Evolutionary conservation across 2,888 invertebrate species (phyloP), one percentile per base, ranked within the genome.

Genomic region (Rhorus exstirpatorius): DNA sequence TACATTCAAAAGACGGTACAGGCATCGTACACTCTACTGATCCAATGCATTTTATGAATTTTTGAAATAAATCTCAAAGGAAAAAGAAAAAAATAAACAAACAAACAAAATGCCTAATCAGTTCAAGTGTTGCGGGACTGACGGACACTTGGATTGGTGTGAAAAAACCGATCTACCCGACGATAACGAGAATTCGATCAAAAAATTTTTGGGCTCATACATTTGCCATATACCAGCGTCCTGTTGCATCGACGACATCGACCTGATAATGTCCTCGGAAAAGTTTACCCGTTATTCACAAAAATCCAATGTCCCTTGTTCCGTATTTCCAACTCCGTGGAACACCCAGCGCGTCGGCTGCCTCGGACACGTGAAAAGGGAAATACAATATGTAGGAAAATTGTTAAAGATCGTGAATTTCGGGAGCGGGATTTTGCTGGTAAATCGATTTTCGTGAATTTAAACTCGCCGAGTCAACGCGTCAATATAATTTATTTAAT

Each of bases 101-200:
- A 31, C 31, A 31, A 31, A 3, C 31, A 31, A 44, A 19, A 7
- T 19, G 12, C 17, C 17, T 55, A 17, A 41, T 35, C 44, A 87
- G 87, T 85, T 84, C 58, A 84, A 83, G 46, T 87, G 87, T 24
- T 87, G 87, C 55, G 87, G 87, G 1, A 77, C 71, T 3, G 70
- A 60, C 19, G 84, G 86, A 19, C 83, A 77, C 44, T 55, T 84
- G 35, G 86, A 87, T 83, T 87, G 87, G 87, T 87, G 87, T 63
- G 44, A 74, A 38, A 79, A 67, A 65, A 26, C 26, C 7, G 17
- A 79, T 67, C n/a, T 10, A 19, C 38, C 35, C 12, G 46, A 21
- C 1, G 21, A 83, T 24, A 44, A 38, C 0, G 38, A 51, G 4
- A 79, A 55, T 31, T 53, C 76, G 8, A 60, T 46, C 6, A 72